phyloP scores from a whole-genome alignment of 2,888 invertebrate species.

The Polydrusus tereticollis region DNA sequence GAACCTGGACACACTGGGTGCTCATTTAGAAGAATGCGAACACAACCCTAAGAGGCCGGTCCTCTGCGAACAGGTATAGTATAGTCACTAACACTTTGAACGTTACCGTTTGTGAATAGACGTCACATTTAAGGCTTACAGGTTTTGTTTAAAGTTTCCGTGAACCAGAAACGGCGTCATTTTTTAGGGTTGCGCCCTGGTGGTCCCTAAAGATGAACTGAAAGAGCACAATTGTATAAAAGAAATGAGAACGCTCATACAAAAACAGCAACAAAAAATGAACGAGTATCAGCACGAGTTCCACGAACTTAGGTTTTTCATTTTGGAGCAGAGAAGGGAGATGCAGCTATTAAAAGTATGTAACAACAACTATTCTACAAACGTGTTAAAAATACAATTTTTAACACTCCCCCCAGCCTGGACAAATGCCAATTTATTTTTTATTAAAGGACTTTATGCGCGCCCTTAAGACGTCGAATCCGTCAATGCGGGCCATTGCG shows the following conservation, averaged over 20 bases:
- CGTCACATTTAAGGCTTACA: too few species aligned
- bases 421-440: background rate
- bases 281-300: conserved; percentile 89
- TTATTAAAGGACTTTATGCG: conserved; percentile 86
- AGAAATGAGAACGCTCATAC: conserved; percentile 86
- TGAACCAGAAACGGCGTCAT: background rate
- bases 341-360: conserved; percentile 85
- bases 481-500: conserved; percentile 91
- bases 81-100: too few species aligned
- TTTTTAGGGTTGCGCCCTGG: conserved; percentile 84
- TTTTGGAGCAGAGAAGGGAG: conserved; percentile 91
- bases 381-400: too few species aligned
- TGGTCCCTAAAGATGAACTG: conserved; percentile 95
- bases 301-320: conserved; percentile 86
- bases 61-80: conserved; percentile 81
- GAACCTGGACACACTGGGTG: conserved; percentile 87
- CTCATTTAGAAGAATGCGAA: conserved; percentile 92
- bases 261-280: conserved; percentile 88
- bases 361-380: too few species aligned
- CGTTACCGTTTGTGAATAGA: too few species aligned
- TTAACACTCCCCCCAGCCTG: background rate
- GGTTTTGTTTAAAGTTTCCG: background rate
- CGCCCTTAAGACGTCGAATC: conserved; percentile 92
- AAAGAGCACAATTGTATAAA: conserved; percentile 95
- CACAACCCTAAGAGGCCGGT: conserved; percentile 95